Base-by-base conservation (phyloP, 2,797 vertebrate genomes). In the Melopsittacus undulatus region DNA sequence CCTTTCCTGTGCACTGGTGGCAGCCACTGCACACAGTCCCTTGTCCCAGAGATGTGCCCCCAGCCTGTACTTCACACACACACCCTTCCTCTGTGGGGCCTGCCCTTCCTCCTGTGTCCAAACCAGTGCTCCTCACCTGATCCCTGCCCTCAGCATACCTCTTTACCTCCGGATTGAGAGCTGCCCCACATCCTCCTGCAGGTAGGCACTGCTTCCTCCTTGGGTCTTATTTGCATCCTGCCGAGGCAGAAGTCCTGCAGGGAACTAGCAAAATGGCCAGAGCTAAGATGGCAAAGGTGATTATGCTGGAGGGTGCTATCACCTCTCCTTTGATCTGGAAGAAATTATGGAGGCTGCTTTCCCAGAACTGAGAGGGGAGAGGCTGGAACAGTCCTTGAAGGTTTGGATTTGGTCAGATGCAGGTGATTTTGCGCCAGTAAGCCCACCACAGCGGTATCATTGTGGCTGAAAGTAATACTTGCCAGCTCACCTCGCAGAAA, bases 11-110 rank as follows among this genome's bases (percentile, higher is more conserved):
- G 2, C 2, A 3, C 23, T 48, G 34, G 27, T 46, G 32, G 59
- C 67, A 76, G 34, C 1, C 0, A 46, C 22, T 0, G 0, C 14
- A 12, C 3, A 0, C 8, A 21, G 51, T 48, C 23, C 19, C 30
- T 46, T 36, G 13, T 51, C n/a, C 16, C 42, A 48, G 29, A 57
- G 36, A 67, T 54, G 42, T 62, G 67, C 3, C 21, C 30, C 8
- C 19, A 69, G 34, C 63, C 78, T 73, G 36, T 19, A 7, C 27
- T 81, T 88, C 30, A 36, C 19, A 34, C 40, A 23, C 3, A 2
- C 29, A 36, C n/a, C 40, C 40, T 23, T 59, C 13, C 30, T 51
- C n/a, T 3, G 1, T 23, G 29, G 11, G 10, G 5, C 15, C 16
- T 8, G 5, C n/a, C 32, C 24, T 89, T 73, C 38, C 21, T 17